Evolutionary conservation across 2,797 vertebrate genomes (phyloP).

Genomic region (Sandelia bainsii): DNA sequence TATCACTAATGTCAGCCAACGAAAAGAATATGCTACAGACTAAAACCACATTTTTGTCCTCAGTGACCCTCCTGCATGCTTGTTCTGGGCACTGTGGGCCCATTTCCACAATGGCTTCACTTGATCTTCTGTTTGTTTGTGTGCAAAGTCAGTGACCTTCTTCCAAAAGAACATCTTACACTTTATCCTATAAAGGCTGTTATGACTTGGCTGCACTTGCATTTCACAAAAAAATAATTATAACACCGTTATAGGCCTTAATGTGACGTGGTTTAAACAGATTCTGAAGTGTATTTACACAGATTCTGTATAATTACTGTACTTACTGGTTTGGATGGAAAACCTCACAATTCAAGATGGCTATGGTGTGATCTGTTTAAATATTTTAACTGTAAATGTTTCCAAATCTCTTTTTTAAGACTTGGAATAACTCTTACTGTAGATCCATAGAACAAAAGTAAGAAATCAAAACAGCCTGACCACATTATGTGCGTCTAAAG

Average conservation of each 20-base stretch:
- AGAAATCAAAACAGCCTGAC: slow-evolving; percentile 37
- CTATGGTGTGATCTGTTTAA: neutral
- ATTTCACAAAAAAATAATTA: slow-evolving; percentile 4
- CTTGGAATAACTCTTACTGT: neutral
- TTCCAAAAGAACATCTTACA: slow-evolving; percentile 11
- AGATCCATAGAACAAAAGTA: slow-evolving; percentile 21
- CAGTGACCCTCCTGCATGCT: neutral
- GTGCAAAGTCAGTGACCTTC: slow-evolving; percentile 19
- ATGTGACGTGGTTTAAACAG: neutral
- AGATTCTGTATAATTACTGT: slow-evolving; percentile 1
- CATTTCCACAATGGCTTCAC: slow-evolving; percentile 29
- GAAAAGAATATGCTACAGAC: slow-evolving; percentile 50
- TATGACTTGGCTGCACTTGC: slow-evolving; percentile 18
- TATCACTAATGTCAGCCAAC: slow-evolving; percentile 48
- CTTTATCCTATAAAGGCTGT: neutral
- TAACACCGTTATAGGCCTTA: neutral
- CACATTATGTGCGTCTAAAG: slow-evolving; percentile 13
- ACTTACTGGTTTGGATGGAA: neutral
- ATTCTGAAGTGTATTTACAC: slow-evolving; percentile 12
- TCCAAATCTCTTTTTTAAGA: slow-evolving; percentile 16
- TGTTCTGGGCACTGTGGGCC: slow-evolving; percentile 12
- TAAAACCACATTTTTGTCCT: slow-evolving; percentile 43
- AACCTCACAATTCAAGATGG: neutral
- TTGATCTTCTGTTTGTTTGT: slow-evolving; percentile 35
- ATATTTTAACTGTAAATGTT: slow-evolving; percentile 18